These are phyloP conservation scores for Psephotus haematonotus DNA, from an alignment of 2,113 vertebrate species.

Conservation along the genomic window DNA sequence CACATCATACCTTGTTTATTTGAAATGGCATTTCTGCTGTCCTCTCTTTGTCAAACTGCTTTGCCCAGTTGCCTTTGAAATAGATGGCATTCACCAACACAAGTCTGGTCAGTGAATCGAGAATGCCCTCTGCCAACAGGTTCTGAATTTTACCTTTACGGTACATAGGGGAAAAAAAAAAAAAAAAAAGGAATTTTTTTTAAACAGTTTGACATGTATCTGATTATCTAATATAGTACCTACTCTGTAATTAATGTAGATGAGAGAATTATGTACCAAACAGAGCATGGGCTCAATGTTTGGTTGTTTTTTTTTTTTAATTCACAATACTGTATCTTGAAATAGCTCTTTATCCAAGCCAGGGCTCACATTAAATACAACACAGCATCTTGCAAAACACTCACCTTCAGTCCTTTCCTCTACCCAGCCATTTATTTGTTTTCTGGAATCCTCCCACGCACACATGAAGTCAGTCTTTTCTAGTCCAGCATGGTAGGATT, in stretches of 20 bases:
- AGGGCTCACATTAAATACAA: not conserved
- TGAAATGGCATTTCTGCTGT: constrained; percentile 84
- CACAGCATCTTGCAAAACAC: not conserved
- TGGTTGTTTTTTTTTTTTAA: rapidly evolving
- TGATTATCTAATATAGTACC: not conserved
- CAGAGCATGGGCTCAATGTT: not conserved
- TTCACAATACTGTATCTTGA: not conserved
- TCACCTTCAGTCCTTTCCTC: constrained; percentile 85
- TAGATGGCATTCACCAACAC: constrained; percentile 94
- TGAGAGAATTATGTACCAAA: not conserved
- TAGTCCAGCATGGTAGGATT: constrained; percentile 83
- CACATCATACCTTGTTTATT: constrained; percentile 75
- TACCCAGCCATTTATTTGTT: constrained; percentile 89
- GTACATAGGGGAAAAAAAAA: not conserved
- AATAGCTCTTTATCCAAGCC: not conserved
- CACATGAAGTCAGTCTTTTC: constrained; percentile 80
- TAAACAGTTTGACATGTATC: not conserved
- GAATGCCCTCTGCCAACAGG: constrained; percentile 78
- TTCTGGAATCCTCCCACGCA: constrained; percentile 78
- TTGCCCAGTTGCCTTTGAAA: constrained; percentile 92
- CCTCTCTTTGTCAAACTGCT: constrained; percentile 69
- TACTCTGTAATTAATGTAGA: not conserved
- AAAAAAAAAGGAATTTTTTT: not conserved
- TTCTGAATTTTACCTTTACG: constrained; percentile 89
- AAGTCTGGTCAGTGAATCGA: constrained; percentile 77